Conservation (phyloP, 2,797 vertebrate species). For the Neosilurus hyrtlii region DNA sequence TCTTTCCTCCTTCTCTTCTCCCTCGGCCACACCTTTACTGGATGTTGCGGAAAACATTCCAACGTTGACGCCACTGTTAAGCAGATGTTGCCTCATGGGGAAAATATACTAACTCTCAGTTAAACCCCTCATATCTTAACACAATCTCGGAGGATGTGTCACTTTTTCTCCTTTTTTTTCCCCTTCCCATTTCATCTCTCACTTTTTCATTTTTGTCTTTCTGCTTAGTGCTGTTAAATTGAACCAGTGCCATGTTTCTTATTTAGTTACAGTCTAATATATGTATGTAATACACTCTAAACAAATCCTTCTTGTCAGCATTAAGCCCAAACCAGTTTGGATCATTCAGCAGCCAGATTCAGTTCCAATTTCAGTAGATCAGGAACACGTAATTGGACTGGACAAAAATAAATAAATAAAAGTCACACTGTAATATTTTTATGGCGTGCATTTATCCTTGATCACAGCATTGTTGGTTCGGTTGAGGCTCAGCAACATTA, state of each 20-base stretch:
- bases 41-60: constrained; percentile 1
- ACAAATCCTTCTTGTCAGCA: constrained; percentile 24
- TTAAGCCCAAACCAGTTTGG: neutral
- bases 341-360: constrained; percentile 5
- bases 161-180: too few species aligned
- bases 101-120: constrained; percentile 17
- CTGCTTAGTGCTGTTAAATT: constrained; percentile 19
- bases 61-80: neutral
- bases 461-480: too few species aligned
- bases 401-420: too few species aligned
- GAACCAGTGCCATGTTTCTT: constrained; percentile 31
- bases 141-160: constrained; percentile 16
- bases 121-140: constrained; percentile 26
- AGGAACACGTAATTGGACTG: too few species aligned
- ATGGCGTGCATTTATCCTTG: too few species aligned
- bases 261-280: constrained; percentile 31
- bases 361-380: neutral
- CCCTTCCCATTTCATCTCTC: too few species aligned
- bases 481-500: too few species aligned
- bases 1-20: neutral
- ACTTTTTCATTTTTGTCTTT: neutral
- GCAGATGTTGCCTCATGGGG: constrained; percentile 24
- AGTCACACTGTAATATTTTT: too few species aligned
- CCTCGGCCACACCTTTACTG: constrained; percentile 2
- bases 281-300: constrained; percentile 25